phyloP scores from a whole-genome alignment of 2,113 vertebrate genomes.

The Tupaia chinensis region DNA sequence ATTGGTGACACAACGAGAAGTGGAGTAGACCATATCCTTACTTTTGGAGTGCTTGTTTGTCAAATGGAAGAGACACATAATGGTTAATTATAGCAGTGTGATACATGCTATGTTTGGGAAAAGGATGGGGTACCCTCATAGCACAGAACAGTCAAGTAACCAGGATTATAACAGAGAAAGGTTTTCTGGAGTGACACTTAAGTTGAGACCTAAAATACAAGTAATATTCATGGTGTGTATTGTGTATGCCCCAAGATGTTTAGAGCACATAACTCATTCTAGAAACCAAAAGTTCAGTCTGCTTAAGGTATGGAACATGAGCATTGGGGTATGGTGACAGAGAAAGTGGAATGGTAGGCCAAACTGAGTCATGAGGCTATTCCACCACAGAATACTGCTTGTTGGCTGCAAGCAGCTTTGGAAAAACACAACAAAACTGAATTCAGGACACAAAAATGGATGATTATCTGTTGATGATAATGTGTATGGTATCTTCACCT shows the following conservation, averaged over 20 bases:
- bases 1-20: not conserved
- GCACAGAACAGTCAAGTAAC: not conserved
- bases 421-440: not conserved
- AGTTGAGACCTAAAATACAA: constrained; percentile 17
- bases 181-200: not conserved
- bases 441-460: not conserved
- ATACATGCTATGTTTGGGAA: not conserved
- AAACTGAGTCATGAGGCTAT: not conserved
- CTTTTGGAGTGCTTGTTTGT: not conserved
- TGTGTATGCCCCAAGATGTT: not conserved
- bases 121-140: not conserved
- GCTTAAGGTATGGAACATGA: not conserved
- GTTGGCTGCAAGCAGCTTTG: not conserved
- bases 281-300: not conserved
- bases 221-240: not conserved
- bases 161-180: not conserved
- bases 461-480: no score
- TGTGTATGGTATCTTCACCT: no score
- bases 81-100: not conserved
- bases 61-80: not conserved
- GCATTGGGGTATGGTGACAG: not conserved
- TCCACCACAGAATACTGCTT: not conserved
- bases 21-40: not conserved
- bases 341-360: not conserved
- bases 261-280: not conserved